Percentiles rank a stretch among this genome's conserved stretches.
These are phyloP conservation scores for Drosophila ananassae DNA, from an alignment of 1,140 invertebrate genomes.

Conservation along the genomic window DNA sequence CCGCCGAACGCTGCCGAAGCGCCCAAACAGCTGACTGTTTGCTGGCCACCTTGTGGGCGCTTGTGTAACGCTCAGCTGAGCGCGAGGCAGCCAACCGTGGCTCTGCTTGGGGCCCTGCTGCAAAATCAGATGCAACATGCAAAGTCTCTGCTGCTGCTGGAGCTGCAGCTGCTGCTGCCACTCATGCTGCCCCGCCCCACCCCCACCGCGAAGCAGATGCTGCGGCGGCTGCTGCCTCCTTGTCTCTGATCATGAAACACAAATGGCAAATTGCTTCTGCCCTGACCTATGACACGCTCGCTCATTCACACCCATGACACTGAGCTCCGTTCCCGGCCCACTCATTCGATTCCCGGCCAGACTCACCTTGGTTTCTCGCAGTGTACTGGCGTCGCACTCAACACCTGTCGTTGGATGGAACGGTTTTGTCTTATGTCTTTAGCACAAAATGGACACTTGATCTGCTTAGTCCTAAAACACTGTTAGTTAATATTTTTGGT, in stretches of 20 bases:
- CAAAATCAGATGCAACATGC: constrained; percentile 33
- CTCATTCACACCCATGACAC: neutral
- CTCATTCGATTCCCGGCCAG: neutral
- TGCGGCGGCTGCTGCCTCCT: neutral
- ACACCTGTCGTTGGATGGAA: constrained; percentile 58
- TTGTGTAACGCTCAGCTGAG: constrained; percentile 65
- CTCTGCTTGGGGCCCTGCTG: constrained; percentile 15
- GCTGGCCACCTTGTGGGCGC: constrained; percentile 8
- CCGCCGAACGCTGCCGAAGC: constrained; percentile 14
- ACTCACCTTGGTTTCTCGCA: constrained; percentile 28
- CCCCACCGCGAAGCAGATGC: neutral
- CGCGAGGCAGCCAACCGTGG: constrained; percentile 60
- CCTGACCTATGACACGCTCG: constrained; percentile 26
- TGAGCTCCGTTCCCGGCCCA: neutral
- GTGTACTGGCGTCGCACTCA: neutral
- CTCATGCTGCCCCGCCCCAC: neutral
- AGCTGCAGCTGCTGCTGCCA: constrained; percentile 4
- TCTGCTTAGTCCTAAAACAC: constrained; percentile 15
- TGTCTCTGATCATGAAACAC: constrained; percentile 11
- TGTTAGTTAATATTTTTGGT: constrained; percentile 16
- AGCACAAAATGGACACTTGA: constrained; percentile 72
- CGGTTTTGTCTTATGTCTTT: constrained; percentile 21
- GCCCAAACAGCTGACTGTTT: constrained; percentile 51
- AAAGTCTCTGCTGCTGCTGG: neutral
- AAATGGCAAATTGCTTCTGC: neutral